Evolutionary conservation across 1,140 invertebrate genomes (phyloP), one percentile per base, ranked within the genome.

Genomic region (Drosophila tani): DNA sequence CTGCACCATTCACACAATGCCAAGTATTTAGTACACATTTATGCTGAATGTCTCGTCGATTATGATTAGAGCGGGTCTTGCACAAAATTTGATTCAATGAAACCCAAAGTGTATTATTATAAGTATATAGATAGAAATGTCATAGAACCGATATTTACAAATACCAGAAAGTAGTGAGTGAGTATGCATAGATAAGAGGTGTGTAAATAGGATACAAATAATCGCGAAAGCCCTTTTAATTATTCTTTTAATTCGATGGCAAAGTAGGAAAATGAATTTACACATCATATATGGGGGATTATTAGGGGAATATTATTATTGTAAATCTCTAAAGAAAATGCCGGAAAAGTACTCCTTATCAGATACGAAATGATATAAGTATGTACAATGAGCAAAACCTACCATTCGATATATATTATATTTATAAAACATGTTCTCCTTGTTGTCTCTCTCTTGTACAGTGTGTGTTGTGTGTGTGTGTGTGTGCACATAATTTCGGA

Each of bases 131-230:
- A 17, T 35, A 62, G 49, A 59, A 73, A 60, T 24, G 55, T 62
- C 41, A 74, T 57, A 57, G 50, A 74, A 75, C 68, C 63, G 81
- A 91, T 92, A 92, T 91, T 91, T 92, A 91, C 91, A 92, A 75
- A 88, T 86, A 77, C 79, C 76, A 70, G 77, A 79, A 60, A 78
- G 38, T 50, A 69, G 41, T 43, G 21, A n/a, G n/a, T 47, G 57
- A 68, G 56, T 68, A 77, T 77, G 73, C 64, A 50, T 51, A 51
- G 49, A 2, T 56, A 29, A 58, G n/a, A 70, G 51, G 41, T 58
- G 9, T 49, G n/a, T 63, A 56, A 77, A 56, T 70, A 53, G 66
- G 19, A 4, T 50, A 58, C 12, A 49, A 24, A 56, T 40, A 14
- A 24, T 15, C n/a, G 15, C 47, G 29, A 70, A 35, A 58, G 35